phyloP scores from a whole-genome alignment of 2,888 invertebrate genomes.

The Arge pagana region DNA sequence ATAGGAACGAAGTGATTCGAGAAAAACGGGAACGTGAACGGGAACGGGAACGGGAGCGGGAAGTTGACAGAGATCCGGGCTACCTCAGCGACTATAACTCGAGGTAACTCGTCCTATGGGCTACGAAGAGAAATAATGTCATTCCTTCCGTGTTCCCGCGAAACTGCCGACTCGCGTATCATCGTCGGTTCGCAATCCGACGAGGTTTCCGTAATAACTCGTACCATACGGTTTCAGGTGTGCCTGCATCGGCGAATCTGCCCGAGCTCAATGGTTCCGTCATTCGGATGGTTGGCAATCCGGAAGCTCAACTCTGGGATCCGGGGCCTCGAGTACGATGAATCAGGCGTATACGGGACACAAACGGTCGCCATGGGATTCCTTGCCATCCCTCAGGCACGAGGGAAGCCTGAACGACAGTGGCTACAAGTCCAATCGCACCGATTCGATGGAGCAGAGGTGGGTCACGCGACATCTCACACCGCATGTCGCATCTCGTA shows the following conservation, averaged over 20 bases:
- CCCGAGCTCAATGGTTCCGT: slow-evolving; percentile 87
- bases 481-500: no score
- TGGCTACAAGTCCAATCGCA: slow-evolving; percentile 83
- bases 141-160: slow-evolving; percentile 25
- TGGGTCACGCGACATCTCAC: no score
- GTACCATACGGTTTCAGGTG: slow-evolving; percentile 61
- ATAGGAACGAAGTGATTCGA: slow-evolving; percentile 82
- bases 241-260: slow-evolving; percentile 88
- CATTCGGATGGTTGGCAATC: slow-evolving; percentile 89
- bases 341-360: slow-evolving; percentile 59
- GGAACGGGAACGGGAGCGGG: slow-evolving; percentile 69
- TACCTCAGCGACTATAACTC: slow-evolving; percentile 83
- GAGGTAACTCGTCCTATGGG: slow-evolving; percentile 63
- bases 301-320: slow-evolving; percentile 72
- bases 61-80: slow-evolving; percentile 68
- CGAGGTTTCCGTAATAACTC: neutral
- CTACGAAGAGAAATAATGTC: no score
- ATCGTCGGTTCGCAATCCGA: neutral
- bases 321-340: slow-evolving; percentile 59
- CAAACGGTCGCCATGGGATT: slow-evolving; percentile 86
- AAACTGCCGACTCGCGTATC: slow-evolving; percentile 62
- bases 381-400: slow-evolving; percentile 81
- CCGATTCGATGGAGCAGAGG: slow-evolving; percentile 88
- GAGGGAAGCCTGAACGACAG: slow-evolving; percentile 87
- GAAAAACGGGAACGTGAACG: slow-evolving; percentile 73